Evolutionary conservation across 2,113 vertebrate species (phyloP).

Genomic region (Xenotilapia leptura): DNA sequence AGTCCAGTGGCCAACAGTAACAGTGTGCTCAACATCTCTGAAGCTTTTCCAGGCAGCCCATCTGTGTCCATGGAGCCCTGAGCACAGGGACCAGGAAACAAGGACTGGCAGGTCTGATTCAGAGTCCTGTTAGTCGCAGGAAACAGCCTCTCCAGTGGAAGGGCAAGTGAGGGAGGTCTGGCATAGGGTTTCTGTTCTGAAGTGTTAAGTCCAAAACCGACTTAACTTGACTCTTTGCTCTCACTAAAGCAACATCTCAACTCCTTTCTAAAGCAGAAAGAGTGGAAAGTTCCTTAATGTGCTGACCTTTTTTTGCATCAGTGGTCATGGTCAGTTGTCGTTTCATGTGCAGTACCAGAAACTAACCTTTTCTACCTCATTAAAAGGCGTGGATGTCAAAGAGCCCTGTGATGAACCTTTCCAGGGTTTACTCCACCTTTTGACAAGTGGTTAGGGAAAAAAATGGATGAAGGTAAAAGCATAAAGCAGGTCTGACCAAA

Average conservation of each 20-base stretch:
- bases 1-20: slow-evolving; percentile 57
- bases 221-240: background rate
- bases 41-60: slow-evolving; percentile 43
- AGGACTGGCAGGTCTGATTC: slow-evolving; percentile 47
- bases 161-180: slow-evolving; percentile 21
- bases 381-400: background rate
- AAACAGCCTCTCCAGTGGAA: slow-evolving; percentile 28
- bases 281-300: background rate
- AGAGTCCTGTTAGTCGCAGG: slow-evolving; percentile 40
- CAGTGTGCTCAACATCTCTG: slow-evolving; percentile 31
- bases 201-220: slow-evolving; percentile 14
- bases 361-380: background rate
- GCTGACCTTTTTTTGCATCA: background rate
- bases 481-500: background rate
- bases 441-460: background rate
- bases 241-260: background rate
- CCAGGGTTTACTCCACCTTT: background rate
- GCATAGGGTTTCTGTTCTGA: slow-evolving; percentile 1
- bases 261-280: background rate
- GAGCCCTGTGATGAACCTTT: background rate
- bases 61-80: slow-evolving; percentile 32
- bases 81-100: slow-evolving; percentile 52
- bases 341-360: background rate
- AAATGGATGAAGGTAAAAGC: background rate
- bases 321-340: background rate